Base-by-base conservation (phyloP, 2,797 vertebrate species). In the Pseudopleuronectes americanus region DNA sequence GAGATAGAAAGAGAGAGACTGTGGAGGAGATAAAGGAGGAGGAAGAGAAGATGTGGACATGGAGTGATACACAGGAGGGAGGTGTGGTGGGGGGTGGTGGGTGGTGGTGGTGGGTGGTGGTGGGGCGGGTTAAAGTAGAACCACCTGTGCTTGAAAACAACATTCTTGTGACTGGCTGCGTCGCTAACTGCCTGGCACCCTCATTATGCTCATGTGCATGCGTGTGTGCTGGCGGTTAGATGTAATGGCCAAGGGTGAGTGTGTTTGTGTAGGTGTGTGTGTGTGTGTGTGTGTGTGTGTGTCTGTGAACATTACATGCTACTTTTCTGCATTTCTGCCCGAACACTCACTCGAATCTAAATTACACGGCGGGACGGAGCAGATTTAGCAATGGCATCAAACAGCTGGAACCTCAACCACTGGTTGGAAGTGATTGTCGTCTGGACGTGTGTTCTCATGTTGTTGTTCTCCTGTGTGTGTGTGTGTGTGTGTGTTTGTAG, bases 391-490 rank as follows among this genome's bases (percentile, higher is more conserved):
- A 45, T 1, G 31, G 71, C 48, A 82, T 86, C 77, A 89, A 91
- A 91, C 90, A 92, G 90, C 90, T 91, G 88, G 73, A 87, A 65
- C 83, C 78, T 77, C 71, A 77, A 52, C 59, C 70, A 51, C 65
- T 28, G n/a, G 36, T 83, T 82, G 22, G 56, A 66, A 71, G 77
- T 69, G 71, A 84, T 84, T 87, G 84, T 85, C 66, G 81, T 83
- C 84, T 84, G 67, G 2, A 38, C 70, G 62, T 70, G 76, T 70
- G 74, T 84, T 62, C 80, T 68, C 75, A 31, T 70, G 67, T 78
- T 26, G 38, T n/a, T 83, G 68, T 75, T 45, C 72, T 33, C 63
- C 7, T 62, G 4, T 6, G 38, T 64, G 47, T 60, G 45, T 68
- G 57, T 74, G 55, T 65, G 61, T 75, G 61, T 72, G 64, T 58